Evolutionary conservation across 2,888 invertebrate species (phyloP).

Genomic region (Ectemnius cavifrons): DNA sequence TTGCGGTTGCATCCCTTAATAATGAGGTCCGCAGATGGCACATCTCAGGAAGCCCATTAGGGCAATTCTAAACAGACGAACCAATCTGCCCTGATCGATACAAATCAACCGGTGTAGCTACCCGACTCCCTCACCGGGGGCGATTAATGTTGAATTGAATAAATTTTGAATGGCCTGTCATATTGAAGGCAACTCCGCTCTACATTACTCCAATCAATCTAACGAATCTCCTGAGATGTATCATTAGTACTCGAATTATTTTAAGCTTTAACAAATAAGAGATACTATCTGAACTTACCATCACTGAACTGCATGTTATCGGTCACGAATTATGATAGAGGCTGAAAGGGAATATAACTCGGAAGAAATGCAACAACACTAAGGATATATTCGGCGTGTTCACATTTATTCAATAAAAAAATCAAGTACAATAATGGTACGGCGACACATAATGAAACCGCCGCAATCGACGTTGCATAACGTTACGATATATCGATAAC

Average conservation of each 20-base stretch:
- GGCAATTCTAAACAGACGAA: constrained; percentile 68
- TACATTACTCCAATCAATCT: no score
- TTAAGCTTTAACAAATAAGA: neutral
- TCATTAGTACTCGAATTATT: no score
- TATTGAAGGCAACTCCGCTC: neutral
- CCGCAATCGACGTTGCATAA: constrained; percentile 70
- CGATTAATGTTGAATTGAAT: constrained; percentile 12
- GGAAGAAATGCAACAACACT: constrained; percentile 14
- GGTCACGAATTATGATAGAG: neutral
- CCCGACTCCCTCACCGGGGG: constrained; percentile 1
- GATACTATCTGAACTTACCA: neutral
- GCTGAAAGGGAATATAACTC: neutral
- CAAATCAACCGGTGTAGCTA: constrained; percentile 33
- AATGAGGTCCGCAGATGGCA: constrained; percentile 76
- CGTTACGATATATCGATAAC: constrained; percentile 72
- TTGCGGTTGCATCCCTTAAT: constrained; percentile 76
- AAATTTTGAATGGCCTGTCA: neutral
- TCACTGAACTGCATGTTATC: neutral
- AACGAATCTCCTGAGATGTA: no score
- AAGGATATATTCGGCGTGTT: constrained; percentile 72
- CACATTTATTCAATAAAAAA: constrained; percentile 77
- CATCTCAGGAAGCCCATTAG: constrained; percentile 76
- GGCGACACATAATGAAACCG: constrained; percentile 68
- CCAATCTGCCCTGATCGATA: constrained; percentile 49
- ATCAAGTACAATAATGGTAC: constrained; percentile 77